A percentile compares a stretch with the other conserved stretches of the same genome.
These are phyloP conservation scores for Brachyhypopomus occidentalis DNA, from an alignment of 2,113 vertebrate species.

Conservation along the genomic window DNA sequence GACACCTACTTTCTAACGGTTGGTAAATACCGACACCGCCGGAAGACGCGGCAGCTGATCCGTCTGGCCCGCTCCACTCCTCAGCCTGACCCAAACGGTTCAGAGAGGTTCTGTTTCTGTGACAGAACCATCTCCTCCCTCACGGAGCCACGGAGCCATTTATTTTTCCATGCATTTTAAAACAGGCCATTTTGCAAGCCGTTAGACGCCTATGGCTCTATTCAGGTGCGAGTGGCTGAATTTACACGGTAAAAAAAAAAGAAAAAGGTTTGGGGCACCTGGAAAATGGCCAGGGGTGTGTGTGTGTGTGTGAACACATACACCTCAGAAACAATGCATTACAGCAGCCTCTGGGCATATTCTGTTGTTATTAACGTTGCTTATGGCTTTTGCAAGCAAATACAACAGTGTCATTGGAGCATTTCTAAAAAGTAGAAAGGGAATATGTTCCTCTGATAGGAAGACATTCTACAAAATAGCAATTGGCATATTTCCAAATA, in stretches of 20 bases:
- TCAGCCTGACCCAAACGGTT: neutral
- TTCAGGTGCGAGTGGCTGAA: slow-evolving; percentile 9
- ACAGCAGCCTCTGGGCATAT: neutral
- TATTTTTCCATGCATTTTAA: slow-evolving; percentile 41
- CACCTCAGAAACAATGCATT: neutral
- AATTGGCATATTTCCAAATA: neutral
- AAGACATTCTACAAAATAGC: neutral
- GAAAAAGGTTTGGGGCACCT: slow-evolving; percentile 3
- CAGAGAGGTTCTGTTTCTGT: neutral
- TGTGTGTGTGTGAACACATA: too few species aligned
- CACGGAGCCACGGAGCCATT: neutral
- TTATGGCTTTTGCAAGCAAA: too few species aligned
- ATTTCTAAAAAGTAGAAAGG: too few species aligned
- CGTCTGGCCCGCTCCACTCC: neutral
- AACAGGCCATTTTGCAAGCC: slow-evolving; percentile 21
- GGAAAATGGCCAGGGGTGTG: neutral
- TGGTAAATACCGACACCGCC: neutral
- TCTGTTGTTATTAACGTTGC: too few species aligned
- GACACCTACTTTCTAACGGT: slow-evolving; percentile 6
- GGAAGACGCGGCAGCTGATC: too few species aligned
- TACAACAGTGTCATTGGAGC: too few species aligned
- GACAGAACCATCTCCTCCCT: neutral
- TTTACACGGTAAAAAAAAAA: slow-evolving; percentile 2
- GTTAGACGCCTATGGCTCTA: slow-evolving; percentile 14
- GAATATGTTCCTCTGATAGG: too few species aligned